Base-by-base conservation (phyloP, 2,888 invertebrate species). In the Heliconius hortense region DNA sequence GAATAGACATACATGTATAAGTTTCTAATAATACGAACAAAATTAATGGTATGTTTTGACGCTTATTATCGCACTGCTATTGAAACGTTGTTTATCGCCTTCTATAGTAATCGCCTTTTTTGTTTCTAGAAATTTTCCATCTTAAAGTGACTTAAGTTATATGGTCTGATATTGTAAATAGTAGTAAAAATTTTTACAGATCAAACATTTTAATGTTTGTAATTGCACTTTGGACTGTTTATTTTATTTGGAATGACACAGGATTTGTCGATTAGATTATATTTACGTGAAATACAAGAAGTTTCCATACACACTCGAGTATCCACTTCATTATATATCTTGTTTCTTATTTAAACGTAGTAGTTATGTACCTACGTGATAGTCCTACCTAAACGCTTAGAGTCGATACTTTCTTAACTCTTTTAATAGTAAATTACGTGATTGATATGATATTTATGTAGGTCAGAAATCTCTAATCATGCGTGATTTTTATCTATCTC, bases 291-390 rank as follows among this genome's bases (percentile, higher is more conserved):
- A 72, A 72, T 67, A 63, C 66, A 62, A 56, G 67, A 56, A 73
- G 26, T 77, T 77, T 77, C 75, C 77, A 77, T 73, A 70, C n/a
- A 48, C 67, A 73, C 73, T 76, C 67, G 53, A 73, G 72, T 21
- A 63, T 69, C 67, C 69, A 74, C 74, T 69, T 35, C 74, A 74
- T 26, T 64, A 64, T 8, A 39, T 66, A 73, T 73, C 64, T 66
- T 10, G 21, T 67, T n/a, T 59, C 64, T 73, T 68, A 43, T 59
- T 59, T 68, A 60, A 67, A 60, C 60, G n/a, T 28, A 60, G n/a
- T 28, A 60, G 68, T 21, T 43, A 43, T 24, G 39, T 71, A 59
- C 24, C 59, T 70, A 60, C 71, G 21, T 62, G 71, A 62, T 62
- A 71, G 24, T 11, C 2, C 26, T 71, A 31, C 21, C 24, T 43